These are phyloP conservation scores for Liopterus haemorrhoidalis DNA, from an alignment of 2,888 invertebrate genomes.

Conservation along the genomic window DNA sequence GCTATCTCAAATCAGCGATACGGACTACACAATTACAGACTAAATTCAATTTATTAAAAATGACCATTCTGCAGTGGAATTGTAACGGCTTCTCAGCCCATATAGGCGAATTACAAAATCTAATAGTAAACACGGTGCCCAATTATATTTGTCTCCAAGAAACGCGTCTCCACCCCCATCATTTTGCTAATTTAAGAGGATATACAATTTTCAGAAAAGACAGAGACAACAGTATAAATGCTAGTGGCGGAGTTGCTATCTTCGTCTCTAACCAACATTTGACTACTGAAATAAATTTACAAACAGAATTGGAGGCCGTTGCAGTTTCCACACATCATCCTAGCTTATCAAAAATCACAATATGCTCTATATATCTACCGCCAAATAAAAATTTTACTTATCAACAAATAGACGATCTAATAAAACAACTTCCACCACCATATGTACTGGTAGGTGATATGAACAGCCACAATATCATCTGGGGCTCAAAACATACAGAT, in stretches of 20 bases:
- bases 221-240: constrained; percentile 4
- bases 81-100: constrained; percentile 8
- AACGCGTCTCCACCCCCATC: constrained; percentile 4
- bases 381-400: too few relatives aligned
- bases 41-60: too few relatives aligned
- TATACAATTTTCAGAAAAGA: constrained; percentile 10
- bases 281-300: constrained; percentile 8
- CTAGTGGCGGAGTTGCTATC: constrained; percentile 10
- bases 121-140: constrained; percentile 2
- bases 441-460: too few relatives aligned
- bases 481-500: too few relatives aligned
- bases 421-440: too few relatives aligned
- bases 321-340: constrained; percentile 4
- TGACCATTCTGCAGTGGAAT: constrained; percentile 14
- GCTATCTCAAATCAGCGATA: too few relatives aligned
- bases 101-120: constrained; percentile 3
- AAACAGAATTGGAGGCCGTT: constrained; percentile 6
- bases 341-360: too few relatives aligned
- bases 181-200: not conserved
- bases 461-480: too few relatives aligned
- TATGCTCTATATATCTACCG: too few relatives aligned
- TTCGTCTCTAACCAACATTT: constrained; percentile 3
- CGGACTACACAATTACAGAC: too few relatives aligned
- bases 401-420: too few relatives aligned
- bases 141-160: constrained; percentile 8